Evolutionary conservation across 2,888 invertebrate genomes (phyloP), one percentile per base, ranked within the genome.

Genomic region (Meloe dianella): DNA sequence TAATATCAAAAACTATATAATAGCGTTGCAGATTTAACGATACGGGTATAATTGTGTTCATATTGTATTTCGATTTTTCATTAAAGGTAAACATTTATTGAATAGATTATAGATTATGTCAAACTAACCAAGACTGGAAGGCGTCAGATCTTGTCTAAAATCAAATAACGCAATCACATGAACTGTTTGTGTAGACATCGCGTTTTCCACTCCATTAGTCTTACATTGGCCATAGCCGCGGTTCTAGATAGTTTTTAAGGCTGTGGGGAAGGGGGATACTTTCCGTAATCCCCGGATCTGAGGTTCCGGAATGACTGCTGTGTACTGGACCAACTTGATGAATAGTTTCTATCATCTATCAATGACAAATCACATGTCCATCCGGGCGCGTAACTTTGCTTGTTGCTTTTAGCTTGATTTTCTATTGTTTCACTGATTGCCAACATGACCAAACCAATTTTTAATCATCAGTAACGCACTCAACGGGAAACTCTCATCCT

Each of bases 321-420:
- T 77, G 75, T 75, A 75, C 73, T 76, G 78, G 76, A 79, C 76
- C 75, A 78, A 76, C 75, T 79, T 82, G 83, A 83, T 82, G 79
- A 81, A 83, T 82, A 78, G 79, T 78, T 76, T 77, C 77, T 73
- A 81, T 80, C 81, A 84, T 84, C 81, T 82, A 83, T 83, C 83
- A 83, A 83, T 82, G 83, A 84, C 84, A 83, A 83, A 84, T 84
- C 82, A 83, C 82, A 80, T 79, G 77, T 79, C 78, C 78, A 75
- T 75, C 74, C 72, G 74, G 68, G 75, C 77, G 78, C 77, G 74
- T 71, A 73, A 72, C 69, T 71, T 62, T 67, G 67, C 71, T 69
- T 68, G 69, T 67, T 67, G 67, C 72, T 65, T 66, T 66, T 68
- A 61, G 68, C 68, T 70, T 68, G 72, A 72, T 72, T 74, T 70